Conservation (phyloP, 1,140 invertebrate genomes). For the Brachionus rubens region DNA sequence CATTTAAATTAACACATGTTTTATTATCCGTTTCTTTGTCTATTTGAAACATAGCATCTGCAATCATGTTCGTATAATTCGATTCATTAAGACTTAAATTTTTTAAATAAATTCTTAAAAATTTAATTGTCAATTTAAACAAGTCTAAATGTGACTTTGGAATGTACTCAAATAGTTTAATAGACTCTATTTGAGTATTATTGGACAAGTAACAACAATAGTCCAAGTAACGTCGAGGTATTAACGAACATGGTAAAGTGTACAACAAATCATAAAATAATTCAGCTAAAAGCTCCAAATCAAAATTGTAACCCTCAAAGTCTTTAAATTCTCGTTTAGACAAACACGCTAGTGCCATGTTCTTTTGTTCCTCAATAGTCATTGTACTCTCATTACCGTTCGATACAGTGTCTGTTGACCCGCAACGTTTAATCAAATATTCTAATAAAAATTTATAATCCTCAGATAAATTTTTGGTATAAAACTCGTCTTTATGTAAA, state of each 20-base stretch:
- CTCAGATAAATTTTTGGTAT: slow-evolving; percentile 3
- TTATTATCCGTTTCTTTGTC: neutral
- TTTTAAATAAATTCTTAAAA: slow-evolving; percentile 34
- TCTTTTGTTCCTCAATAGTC: slow-evolving; percentile 35
- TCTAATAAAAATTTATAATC: slow-evolving; percentile 30
- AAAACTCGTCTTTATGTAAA: slow-evolving; percentile 30
- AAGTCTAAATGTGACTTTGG: slow-evolving; percentile 1
- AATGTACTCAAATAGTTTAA: slow-evolving; percentile 9
- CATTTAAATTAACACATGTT: neutral
- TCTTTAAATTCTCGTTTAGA: slow-evolving; percentile 6
- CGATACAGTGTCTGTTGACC: neutral
- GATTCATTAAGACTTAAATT: neutral
- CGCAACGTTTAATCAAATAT: slow-evolving; percentile 10
- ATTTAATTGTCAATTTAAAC: slow-evolving; percentile 20
- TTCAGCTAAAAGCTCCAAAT: slow-evolving; percentile 35
- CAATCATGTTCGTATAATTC: slow-evolving; percentile 24
- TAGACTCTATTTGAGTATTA: neutral
- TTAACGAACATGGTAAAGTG: slow-evolving; percentile 7
- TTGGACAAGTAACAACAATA: slow-evolving; percentile 21
- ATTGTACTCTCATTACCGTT: neutral
- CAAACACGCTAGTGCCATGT: neutral
- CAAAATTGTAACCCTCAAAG: slow-evolving; percentile 33
- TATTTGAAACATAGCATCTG: slow-evolving; percentile 27
- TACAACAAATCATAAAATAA: slow-evolving; percentile 31
- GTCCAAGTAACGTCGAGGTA: slow-evolving; percentile 3